These are phyloP conservation scores for Lutra lutra DNA, from an alignment of 2,797 vertebrate species.

Conservation along the genomic window DNA sequence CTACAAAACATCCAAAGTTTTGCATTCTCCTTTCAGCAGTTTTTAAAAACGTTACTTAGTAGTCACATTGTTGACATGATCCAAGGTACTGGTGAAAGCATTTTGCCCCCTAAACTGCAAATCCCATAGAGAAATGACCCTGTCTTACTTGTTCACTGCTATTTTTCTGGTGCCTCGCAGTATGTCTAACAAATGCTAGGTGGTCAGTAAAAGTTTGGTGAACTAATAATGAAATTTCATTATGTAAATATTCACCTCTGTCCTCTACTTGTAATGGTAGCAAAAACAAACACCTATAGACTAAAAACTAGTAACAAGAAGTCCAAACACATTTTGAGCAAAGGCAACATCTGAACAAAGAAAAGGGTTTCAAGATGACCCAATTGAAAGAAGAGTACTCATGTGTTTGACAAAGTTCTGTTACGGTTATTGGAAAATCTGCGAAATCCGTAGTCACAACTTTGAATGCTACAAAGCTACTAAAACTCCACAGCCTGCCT, in stretches of 20 bases:
- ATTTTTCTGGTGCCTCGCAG: background rate
- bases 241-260: background rate
- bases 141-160: conserved; percentile 30
- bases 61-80: background rate
- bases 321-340: conserved; percentile 25
- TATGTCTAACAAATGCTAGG: background rate
- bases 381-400: background rate
- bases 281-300: conserved; percentile 10
- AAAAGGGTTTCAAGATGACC: conserved; percentile 38
- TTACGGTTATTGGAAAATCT: conserved; percentile 4
- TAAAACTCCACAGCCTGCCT: conserved; percentile 32
- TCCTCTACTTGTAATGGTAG: conserved; percentile 38
- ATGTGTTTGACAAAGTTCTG: conserved; percentile 15
- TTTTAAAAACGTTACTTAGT: conserved; percentile 36
- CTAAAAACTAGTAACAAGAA: conserved; percentile 31
- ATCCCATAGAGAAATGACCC: background rate
- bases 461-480: conserved; percentile 35
- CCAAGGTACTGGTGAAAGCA: background rate
- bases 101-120: conserved; percentile 10
- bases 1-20: conserved; percentile 33
- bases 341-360: conserved; percentile 3
- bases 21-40: conserved; percentile 17
- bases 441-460: conserved; percentile 20
- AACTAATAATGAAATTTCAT: conserved; percentile 45
- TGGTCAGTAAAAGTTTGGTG: conserved; percentile 19